phyloP scores from a whole-genome alignment of 1,140 invertebrate species.

The Pararge aegeria region DNA sequence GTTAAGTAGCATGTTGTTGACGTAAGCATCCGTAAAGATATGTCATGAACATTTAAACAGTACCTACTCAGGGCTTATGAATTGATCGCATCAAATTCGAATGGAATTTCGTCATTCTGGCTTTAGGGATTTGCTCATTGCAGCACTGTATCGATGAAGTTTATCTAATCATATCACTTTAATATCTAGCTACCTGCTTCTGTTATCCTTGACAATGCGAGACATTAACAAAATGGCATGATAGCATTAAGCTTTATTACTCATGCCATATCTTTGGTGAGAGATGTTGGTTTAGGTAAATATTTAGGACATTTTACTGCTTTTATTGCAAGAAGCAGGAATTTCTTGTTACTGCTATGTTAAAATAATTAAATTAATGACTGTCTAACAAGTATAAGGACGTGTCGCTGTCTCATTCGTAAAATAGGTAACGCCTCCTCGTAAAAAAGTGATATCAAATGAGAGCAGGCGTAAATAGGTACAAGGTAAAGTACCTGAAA shows the following conservation, averaged over 20 bases:
- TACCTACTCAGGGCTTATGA: not conserved
- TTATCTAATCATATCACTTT: not conserved
- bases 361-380: too few relatives aligned
- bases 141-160: not conserved
- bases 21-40: not conserved
- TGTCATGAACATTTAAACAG: not conserved
- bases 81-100: not conserved
- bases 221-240: not conserved
- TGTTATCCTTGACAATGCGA: not conserved
- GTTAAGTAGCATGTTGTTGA: not conserved
- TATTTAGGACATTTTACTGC: not conserved
- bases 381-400: too few relatives aligned
- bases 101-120: not conserved
- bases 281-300: not conserved
- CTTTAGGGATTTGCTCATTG: not conserved
- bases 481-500: too few relatives aligned
- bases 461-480: too few relatives aligned
- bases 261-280: not conserved
- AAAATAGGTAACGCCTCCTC: too few relatives aligned
- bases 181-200: not conserved
- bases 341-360: too few relatives aligned
- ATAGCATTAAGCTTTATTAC: not conserved
- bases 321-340: not conserved
- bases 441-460: too few relatives aligned
- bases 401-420: too few relatives aligned